phyloP scores from a whole-genome alignment of 2,113 vertebrate genomes.

The Opisthocomus hoazin region DNA sequence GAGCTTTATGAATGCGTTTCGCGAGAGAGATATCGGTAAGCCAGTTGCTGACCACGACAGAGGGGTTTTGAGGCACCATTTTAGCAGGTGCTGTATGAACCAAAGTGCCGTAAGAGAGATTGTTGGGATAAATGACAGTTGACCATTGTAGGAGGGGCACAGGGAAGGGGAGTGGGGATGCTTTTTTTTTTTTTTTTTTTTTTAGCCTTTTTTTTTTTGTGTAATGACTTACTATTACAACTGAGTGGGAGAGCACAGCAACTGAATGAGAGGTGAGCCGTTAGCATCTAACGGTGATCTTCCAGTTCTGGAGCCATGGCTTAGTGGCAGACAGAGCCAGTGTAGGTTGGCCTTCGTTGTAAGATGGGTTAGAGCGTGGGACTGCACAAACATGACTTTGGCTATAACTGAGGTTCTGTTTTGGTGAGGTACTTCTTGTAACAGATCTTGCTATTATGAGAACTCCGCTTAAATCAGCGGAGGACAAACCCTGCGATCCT shows the following conservation, averaged over 20 bases:
- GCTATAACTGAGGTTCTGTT: background rate
- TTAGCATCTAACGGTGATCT: background rate
- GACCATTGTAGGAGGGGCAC: background rate
- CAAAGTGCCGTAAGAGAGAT: background rate
- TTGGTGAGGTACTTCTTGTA: background rate
- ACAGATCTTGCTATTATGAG: background rate
- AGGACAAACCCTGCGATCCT: background rate
- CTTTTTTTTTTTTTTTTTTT: background rate
- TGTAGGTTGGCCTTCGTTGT: background rate
- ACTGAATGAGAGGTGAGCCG: background rate
- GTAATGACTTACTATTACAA: background rate
- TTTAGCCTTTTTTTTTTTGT: background rate
- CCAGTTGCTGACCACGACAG: background rate
- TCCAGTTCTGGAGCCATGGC: background rate
- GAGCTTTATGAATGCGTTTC: constrained; percentile 85
- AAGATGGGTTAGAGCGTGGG: too few species aligned
- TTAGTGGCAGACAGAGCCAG: background rate
- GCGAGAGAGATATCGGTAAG: constrained; percentile 83
- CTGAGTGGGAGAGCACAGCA: background rate
- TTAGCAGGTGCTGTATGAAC: background rate
- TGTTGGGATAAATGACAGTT: background rate
- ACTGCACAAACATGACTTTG: background rate
- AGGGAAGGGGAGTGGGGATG: background rate
- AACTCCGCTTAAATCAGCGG: background rate
- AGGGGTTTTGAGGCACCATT: background rate